Percentiles rank a stretch among this genome's conserved stretches.
These are phyloP conservation scores for Oligia fasciuncula DNA, from an alignment of 2,888 invertebrate species.

Conservation along the genomic window DNA sequence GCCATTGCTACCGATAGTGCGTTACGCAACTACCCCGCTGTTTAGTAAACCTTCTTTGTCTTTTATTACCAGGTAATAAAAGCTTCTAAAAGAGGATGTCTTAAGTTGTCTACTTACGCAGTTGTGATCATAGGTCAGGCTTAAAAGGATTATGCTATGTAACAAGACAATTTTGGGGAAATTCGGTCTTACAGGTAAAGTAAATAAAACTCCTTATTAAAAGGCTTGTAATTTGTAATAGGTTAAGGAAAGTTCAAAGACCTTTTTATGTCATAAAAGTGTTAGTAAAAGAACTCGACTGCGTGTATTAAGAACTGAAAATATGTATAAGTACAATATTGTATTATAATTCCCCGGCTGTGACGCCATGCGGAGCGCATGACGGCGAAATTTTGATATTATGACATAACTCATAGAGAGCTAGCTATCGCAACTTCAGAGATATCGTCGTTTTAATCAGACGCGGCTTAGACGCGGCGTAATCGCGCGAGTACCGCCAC, in stretches of 20 bases:
- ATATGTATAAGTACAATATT: not conserved
- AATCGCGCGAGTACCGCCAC: no score
- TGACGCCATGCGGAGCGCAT: no score
- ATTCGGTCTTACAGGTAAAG: slow-evolving; percentile 1
- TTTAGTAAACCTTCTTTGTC: slow-evolving; percentile 3
- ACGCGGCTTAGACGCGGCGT: no score
- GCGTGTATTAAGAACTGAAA: not conserved
- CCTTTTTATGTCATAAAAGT: not conserved
- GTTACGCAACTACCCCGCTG: no score
- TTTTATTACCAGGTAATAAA: slow-evolving; percentile 11
- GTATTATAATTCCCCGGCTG: no score
- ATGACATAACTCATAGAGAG: no score
- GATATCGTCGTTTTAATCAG: no score
- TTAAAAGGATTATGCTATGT: slow-evolving; percentile 27
- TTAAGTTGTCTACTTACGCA: slow-evolving; percentile 21
- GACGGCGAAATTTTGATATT: no score
- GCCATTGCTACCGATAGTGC: no score
- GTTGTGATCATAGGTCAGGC: slow-evolving; percentile 16
- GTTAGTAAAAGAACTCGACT: not conserved
- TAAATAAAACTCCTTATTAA: not conserved
- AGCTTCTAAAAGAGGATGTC: slow-evolving; percentile 19
- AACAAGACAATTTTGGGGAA: slow-evolving; percentile 21
- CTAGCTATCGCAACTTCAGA: no score
- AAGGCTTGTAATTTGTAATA: slow-evolving; percentile 1
- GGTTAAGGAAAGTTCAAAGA: not conserved